Evolutionary conservation across 2,797 vertebrate genomes (phyloP).

Genomic region (Fratercula arctica): DNA sequence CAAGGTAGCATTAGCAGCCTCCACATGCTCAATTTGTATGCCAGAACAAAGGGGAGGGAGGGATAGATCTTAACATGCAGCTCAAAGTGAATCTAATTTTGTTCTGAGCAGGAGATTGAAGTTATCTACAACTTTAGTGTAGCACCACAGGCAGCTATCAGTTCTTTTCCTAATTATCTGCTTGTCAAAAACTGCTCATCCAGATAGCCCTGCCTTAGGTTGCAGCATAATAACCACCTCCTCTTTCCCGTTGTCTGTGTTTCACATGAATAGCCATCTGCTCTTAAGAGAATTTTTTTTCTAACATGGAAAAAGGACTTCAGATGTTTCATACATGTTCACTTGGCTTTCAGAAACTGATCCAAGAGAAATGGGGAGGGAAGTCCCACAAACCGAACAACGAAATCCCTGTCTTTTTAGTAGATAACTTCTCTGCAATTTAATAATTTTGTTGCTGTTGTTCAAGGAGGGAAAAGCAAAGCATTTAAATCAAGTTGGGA

Average conservation of each 20-base stretch:
- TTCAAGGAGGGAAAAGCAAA: not conserved
- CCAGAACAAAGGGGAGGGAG: not conserved
- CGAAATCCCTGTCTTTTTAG: not conserved
- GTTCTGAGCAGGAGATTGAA: not conserved
- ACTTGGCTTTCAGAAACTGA: not conserved
- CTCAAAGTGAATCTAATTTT: not conserved
- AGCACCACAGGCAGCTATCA: not conserved
- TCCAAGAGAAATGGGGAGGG: not conserved
- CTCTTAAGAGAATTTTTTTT: not conserved
- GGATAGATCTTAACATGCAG: not conserved
- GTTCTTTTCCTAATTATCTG: not conserved
- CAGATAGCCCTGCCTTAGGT: not conserved
- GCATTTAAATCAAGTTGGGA: not conserved
- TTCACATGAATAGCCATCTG: not conserved
- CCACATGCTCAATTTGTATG: not conserved
- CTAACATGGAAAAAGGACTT: not conserved
- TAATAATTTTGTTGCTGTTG: not conserved
- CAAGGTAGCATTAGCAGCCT: not conserved
- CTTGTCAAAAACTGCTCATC: not conserved
- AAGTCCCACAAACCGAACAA: not conserved
- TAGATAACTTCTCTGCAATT: not conserved
- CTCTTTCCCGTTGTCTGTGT: not conserved
- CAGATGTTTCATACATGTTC: not conserved
- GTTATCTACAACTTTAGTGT: not conserved
- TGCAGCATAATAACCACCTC: not conserved